Evolutionary conservation across 37 sponge, comb jelly and placozoan genomes (phyloP), one percentile per base, ranked within the genome.

Genomic region (Theonella swinhoei): DNA sequence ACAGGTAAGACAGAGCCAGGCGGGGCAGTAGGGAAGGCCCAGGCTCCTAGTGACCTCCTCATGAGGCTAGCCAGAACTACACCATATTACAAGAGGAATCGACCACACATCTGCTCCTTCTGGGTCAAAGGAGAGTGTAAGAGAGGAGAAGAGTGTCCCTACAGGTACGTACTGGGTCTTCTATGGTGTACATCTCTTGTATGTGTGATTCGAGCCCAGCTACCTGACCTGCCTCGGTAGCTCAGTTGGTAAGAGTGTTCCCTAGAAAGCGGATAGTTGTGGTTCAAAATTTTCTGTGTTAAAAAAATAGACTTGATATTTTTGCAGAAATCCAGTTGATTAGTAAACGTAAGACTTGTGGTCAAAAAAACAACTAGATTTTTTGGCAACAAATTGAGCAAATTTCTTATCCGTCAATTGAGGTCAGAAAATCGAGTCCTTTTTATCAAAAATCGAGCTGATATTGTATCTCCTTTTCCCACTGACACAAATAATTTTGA

Each of bases 91-190:
- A 96, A 99, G 83, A 83, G 99, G 59, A 99, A 99, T 81, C 42
- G 94, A 80, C 97, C 99, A 0, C 99, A 99, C 85, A 92, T 99
- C 70, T 99, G 99, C 85, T 99, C 99, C 59, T 99, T 99, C 85
- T 99, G 99, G 98, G 95, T 95, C 29, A 97, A 96, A 80, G 99
- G 99, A 67, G 99, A 99, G 80, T 99, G 99, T 70, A 96, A 79
- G n/a, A 81, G 97, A 54, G 95, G 97, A 61, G 97, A 96, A 75
- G 97, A 96, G 82, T 96, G 97, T 64, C 97, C 97, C 17, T 96
- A 89, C 78, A 82, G 93, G 93, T 93, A n/a, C n/a, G n/a, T n/a
- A n/a, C n/a, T n/a, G n/a, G 11, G 22, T 59, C 20, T 59, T 20
- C 20, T 59, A 59, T 20, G 20, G 14, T 14, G 19, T 22, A 59